Evolutionary conservation across 1,140 invertebrate genomes (phyloP).

Genomic region (Lasioglossum baleicum): DNA sequence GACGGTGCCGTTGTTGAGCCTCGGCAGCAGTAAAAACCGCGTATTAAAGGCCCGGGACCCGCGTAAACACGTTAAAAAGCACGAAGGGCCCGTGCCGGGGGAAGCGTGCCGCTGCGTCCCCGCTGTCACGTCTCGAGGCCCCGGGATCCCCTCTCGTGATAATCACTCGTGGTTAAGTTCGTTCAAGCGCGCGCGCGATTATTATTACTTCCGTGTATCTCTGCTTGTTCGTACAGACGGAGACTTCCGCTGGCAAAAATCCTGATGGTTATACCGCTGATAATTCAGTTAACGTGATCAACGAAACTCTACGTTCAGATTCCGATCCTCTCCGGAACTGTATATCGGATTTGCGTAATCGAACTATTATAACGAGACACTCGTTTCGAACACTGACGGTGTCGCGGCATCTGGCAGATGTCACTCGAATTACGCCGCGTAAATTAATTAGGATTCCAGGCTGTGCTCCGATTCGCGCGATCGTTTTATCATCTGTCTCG

Average conservation of each 20-base stretch:
- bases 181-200: not conserved
- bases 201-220: constrained; percentile 4
- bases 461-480: too few relatives aligned
- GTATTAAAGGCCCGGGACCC: constrained; percentile 23
- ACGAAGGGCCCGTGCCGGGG: constrained; percentile 27
- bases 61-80: constrained; percentile 45
- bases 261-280: too few relatives aligned
- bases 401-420: not conserved
- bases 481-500: too few relatives aligned
- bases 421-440: not conserved
- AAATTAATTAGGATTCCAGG: too few relatives aligned
- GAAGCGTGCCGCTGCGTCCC: constrained; percentile 1
- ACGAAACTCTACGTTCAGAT: too few relatives aligned
- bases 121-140: constrained; percentile 17
- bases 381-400: not conserved
- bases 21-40: constrained; percentile 24
- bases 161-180: constrained; percentile 10
- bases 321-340: too few relatives aligned
- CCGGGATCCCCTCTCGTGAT: constrained; percentile 4
- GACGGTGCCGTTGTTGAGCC: constrained; percentile 4
- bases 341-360: not conserved
- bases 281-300: too few relatives aligned
- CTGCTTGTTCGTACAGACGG: not conserved
- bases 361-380: not conserved
- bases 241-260: not conserved